Percentiles rank a stretch among this genome's conserved stretches.
These are phyloP conservation scores for Drosophila lini DNA, from an alignment of 1,140 invertebrate species.

Conservation along the genomic window DNA sequence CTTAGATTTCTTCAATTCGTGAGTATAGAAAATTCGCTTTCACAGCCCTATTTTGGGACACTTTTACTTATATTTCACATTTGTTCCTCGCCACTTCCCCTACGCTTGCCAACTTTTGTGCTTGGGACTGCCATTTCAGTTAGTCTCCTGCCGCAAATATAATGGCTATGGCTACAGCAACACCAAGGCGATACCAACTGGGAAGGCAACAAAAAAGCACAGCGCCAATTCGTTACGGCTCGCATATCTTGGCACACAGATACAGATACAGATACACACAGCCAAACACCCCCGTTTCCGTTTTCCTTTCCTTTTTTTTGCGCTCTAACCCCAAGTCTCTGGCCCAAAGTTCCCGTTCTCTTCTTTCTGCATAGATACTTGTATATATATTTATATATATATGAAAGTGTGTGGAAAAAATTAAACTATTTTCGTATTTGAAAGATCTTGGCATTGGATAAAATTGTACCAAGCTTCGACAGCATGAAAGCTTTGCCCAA, in stretches of 20 bases:
- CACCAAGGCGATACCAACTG: slow-evolving; percentile 13
- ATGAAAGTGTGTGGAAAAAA: slow-evolving; percentile 19
- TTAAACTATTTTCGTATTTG: slow-evolving; percentile 74
- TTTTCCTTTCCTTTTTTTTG: slow-evolving; percentile 14
- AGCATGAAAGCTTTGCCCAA: slow-evolving; percentile 57
- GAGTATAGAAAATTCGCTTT: slow-evolving; percentile 8
- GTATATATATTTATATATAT: not conserved
- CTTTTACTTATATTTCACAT: slow-evolving; percentile 30
- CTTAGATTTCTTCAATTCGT: not conserved
- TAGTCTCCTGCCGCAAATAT: slow-evolving; percentile 64
- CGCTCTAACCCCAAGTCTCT: slow-evolving; percentile 28
- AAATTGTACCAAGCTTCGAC: slow-evolving; percentile 56
- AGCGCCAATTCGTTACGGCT: slow-evolving; percentile 68
- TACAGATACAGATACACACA: slow-evolving; percentile 24
- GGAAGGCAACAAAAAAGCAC: slow-evolving; percentile 27
- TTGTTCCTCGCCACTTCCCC: slow-evolving; percentile 10
- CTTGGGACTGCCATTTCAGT: slow-evolving; percentile 71
- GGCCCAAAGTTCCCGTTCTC: slow-evolving; percentile 9
- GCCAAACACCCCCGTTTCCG: slow-evolving; percentile 61
- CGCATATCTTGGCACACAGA: slow-evolving; percentile 52
- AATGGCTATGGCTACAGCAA: slow-evolving; percentile 27
- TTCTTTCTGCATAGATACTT: not conserved
- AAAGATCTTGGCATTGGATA: slow-evolving; percentile 71
- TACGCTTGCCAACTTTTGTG: slow-evolving; percentile 58
- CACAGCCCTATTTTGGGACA: not conserved